Evolutionary conservation across 2,113 vertebrate species (phyloP).

Genomic region (Stegostoma tigrinum): DNA sequence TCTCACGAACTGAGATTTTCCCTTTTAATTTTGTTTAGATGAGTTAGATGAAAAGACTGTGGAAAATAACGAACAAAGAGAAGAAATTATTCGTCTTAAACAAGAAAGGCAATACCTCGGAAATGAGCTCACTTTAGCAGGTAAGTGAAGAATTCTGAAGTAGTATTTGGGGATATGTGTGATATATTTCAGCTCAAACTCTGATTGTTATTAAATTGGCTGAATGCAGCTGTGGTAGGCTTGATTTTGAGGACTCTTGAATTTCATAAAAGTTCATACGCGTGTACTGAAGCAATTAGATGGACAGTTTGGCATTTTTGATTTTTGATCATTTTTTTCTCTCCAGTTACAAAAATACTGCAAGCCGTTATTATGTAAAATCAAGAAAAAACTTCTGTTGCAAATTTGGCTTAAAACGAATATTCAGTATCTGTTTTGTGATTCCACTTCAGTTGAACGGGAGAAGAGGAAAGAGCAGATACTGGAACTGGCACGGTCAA

Average conservation of each 20-base stretch:
- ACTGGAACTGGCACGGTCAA: slow-evolving; percentile 68
- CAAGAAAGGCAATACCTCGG: slow-evolving; percentile 66
- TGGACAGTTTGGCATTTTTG: neutral
- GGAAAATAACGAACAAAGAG: slow-evolving; percentile 70
- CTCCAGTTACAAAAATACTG: neutral
- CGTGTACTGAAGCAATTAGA: neutral
- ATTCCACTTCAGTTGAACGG: slow-evolving; percentile 60
- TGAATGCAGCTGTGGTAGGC: too few relatives aligned
- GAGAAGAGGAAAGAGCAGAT: slow-evolving; percentile 71
- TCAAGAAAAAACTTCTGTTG: neutral
- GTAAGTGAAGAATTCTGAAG: slow-evolving; percentile 51
- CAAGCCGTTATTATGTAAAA: neutral
- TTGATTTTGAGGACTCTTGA: neutral
- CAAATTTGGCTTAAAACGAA: neutral
- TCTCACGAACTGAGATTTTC: neutral
- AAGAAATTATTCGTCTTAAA: slow-evolving; percentile 74
- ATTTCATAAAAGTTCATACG: too few relatives aligned
- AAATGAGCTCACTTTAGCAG: slow-evolving; percentile 58
- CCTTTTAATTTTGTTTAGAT: slow-evolving; percentile 52
- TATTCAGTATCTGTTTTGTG: slow-evolving; percentile 31
- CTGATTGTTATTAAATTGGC: neutral
- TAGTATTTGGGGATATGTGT: neutral
- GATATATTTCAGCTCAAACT: neutral
- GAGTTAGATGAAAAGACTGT: slow-evolving; percentile 67
- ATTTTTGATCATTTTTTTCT: neutral